phyloP scores from a whole-genome alignment of 2,113 vertebrate genomes.

The Cinclus mexicanus region DNA sequence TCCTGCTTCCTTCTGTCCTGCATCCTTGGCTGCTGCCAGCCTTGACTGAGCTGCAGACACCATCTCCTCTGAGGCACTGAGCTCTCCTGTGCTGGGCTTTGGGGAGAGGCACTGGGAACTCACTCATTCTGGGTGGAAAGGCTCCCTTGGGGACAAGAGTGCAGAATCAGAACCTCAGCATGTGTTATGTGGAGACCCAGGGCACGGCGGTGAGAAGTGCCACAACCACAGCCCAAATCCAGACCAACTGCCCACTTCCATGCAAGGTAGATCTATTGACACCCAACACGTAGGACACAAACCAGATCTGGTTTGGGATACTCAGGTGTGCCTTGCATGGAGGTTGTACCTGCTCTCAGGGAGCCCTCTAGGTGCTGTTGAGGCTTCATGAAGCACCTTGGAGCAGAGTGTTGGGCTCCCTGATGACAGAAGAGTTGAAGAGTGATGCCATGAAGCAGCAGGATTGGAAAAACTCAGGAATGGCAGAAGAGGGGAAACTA shows the following conservation, averaged over 20 bases:
- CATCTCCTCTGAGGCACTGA: rapidly evolving
- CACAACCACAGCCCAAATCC: not conserved
- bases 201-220: not conserved
- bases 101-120: too few relatives aligned
- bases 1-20: not conserved
- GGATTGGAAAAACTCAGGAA: not conserved
- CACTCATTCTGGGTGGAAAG: not conserved
- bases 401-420: not conserved
- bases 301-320: not conserved
- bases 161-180: not conserved
- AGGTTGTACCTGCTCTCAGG: not conserved
- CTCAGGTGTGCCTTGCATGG: rapidly evolving
- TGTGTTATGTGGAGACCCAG: not conserved
- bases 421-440: not conserved
- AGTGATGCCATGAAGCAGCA: not conserved
- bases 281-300: rapidly evolving
- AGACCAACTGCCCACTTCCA: not conserved
- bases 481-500: not conserved
- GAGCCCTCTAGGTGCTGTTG: not conserved
- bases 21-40: not conserved
- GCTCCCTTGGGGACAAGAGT: not conserved
- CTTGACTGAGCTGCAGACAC: not conserved
- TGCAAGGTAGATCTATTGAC: not conserved
- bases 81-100: not conserved
- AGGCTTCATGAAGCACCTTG: not conserved